phyloP scores from a whole-genome alignment of 2,113 vertebrate species.

The Speoplatyrhinus poulsoni region DNA sequence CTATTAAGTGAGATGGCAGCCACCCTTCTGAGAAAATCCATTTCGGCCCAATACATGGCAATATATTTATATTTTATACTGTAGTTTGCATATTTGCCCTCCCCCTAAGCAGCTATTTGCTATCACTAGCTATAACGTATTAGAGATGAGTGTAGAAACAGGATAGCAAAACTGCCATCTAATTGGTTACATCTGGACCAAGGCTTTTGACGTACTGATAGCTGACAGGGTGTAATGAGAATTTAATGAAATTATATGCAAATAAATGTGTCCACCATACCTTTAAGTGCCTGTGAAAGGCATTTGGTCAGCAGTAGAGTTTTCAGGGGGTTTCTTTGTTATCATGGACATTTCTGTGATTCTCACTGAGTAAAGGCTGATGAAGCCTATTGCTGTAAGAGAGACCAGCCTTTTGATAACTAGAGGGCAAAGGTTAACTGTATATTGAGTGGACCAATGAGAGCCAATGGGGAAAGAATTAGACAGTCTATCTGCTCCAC shows the following conservation, averaged over 20 bases:
- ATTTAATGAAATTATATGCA: too few relatives aligned
- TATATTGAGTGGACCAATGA: conserved; percentile 12
- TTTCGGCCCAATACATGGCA: too few relatives aligned
- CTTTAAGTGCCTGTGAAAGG: conserved; percentile 20
- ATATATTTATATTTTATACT: background rate
- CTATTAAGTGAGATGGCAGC: too few relatives aligned
- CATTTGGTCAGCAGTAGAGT: conserved; percentile 6
- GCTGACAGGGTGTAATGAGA: too few relatives aligned
- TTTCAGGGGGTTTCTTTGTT: conserved; percentile 3
- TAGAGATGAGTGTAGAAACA: too few relatives aligned
- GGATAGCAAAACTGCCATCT: too few relatives aligned
- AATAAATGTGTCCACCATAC: background rate
- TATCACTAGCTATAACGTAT: too few relatives aligned
- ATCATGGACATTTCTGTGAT: conserved; percentile 21
- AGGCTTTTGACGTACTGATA: too few relatives aligned
- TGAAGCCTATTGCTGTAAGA: conserved; percentile 19
- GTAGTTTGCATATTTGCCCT: too few relatives aligned
- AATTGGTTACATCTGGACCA: too few relatives aligned
- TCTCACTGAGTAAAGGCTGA: conserved; percentile 50
- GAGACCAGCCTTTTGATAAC: conserved; percentile 39
- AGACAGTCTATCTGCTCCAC: background rate
- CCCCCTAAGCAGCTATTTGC: too few relatives aligned
- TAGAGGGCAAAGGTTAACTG: background rate
- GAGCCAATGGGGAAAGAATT: conserved; percentile 26
- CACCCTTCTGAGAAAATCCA: too few relatives aligned